Base-by-base conservation (phyloP, 1,140 invertebrate genomes). In the Dendrolimus kikuchii region DNA sequence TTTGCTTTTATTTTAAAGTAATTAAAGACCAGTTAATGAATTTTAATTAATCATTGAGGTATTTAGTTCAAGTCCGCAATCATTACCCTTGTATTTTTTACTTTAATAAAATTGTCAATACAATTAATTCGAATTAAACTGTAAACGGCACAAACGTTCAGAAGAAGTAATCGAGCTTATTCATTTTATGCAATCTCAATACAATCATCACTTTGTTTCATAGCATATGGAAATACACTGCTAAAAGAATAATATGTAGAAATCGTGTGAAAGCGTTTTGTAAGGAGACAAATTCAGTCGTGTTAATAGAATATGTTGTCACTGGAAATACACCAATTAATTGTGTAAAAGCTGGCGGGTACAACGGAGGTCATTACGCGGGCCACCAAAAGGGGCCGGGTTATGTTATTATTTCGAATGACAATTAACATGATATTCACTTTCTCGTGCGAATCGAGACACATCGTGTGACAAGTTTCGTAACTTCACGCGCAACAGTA, bases 391-490 rank as follows among this genome's bases (percentile, higher is more conserved):
- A 52, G 53, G 46, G 55, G 38, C 42, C 45, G 38, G 53, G 48
- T 60, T 59, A 60, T 51, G 36, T 48, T 53, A 59, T 62, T 61
- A 64, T 65, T 57, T 23, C 57, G 51, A 46, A 49, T 40, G 38
- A 52, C 56, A 71, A 64, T 64, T 59, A 64, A 52, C 52, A 49
- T 53, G 55, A 52, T 53, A 50, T 67, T 51, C 53, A 62, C 64
- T 71, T 74, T 77, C 74, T 49, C 71, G 49, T 40, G 47, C 50
- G 54, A 55, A 60, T 53, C 53, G 59, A 63, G 55, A 38, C 8
- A 40, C 47, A 55, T 66, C 61, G 65, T 67, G 64, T 65, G 69
- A 68, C 63, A 64, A 53, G 60, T 74, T 68, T 54, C 59, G 53
- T 57, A 74, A 72, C 45, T 50, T 50, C 36, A 55, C 43, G 43